Base-by-base conservation (phyloP, 92 coral and sea anemone genomes). In the Palythoa heliodiscus region DNA sequence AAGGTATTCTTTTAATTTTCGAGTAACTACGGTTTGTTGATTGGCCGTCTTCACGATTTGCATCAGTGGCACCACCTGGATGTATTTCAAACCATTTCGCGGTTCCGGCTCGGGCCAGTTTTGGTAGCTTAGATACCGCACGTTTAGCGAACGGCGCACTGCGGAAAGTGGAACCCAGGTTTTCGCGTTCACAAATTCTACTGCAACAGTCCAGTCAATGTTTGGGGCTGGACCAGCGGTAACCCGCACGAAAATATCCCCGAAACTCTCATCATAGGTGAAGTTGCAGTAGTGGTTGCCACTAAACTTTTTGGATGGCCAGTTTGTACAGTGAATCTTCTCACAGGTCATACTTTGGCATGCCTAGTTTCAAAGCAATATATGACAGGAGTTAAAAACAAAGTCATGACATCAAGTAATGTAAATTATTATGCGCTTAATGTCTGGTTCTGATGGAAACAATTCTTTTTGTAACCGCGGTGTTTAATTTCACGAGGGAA, bases 121-220 rank as follows among this genome's bases (percentile, higher is more conserved):
- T 15, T 6, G 37, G 24, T 73, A 72, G 11, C 11, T 57, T 17
- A 61, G 39, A 37, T 73, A 63, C 64, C 54, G 54, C 25, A 83
- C 38, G 4, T 43, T 76, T 11, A 40, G 20, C 11, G 54, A 16
- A 35, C 67, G 50, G 25, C 47, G 70, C n/a, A 86, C 76, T 43
- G 82, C 22, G 4, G 87, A 15, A 3, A 87, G 88, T 40, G 90
- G 90, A 20, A 71, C 54, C 89, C 89, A 89, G 29, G 72, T 25
- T 35, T 90, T 90, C 24, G 29, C 48, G 83, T 86, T 55, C 43
- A 91, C 74, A 68, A 91, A 91, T 25, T 91, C 94, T 40, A 91
- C 78, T 13, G 94, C 94, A 25, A 88, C 92, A 13, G 94, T 91
- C 94, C 94, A 91, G 84, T 88, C 94, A 58, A 88, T 86, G 77